Evolutionary conservation across 1,140 invertebrate species (phyloP).

Genomic region (Centruroides sculpturatus): DNA sequence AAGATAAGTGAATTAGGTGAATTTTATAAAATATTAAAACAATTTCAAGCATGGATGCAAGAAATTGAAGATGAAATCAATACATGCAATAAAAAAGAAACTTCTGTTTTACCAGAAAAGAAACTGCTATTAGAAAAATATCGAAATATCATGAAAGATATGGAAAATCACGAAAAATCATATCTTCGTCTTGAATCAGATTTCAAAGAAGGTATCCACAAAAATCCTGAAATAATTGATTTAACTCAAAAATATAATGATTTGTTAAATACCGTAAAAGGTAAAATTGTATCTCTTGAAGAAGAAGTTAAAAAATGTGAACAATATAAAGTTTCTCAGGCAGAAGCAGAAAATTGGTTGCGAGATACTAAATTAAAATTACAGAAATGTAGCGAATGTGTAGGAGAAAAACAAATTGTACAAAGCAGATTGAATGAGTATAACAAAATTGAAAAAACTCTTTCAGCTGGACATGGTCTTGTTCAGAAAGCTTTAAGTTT

Average conservation of each 20-base stretch:
- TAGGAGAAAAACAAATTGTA: constrained; percentile 61
- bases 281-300: constrained; percentile 38
- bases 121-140: constrained; percentile 16
- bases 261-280: constrained; percentile 35
- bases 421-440: constrained; percentile 56
- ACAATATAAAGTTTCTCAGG: constrained; percentile 62
- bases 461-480: constrained; percentile 52
- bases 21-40: constrained; percentile 43
- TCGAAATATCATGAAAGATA: constrained; percentile 17
- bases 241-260: constrained; percentile 49
- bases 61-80: constrained; percentile 69
- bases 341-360: constrained; percentile 75
- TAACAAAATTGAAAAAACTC: constrained; percentile 45
- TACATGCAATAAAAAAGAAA: constrained; percentile 26
- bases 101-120: constrained; percentile 15
- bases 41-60: constrained; percentile 47
- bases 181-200: constrained; percentile 34
- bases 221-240: constrained; percentile 3
- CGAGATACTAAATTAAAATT: constrained; percentile 62
- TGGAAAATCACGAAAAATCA: constrained; percentile 48
- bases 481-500: constrained; percentile 56
- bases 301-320: constrained; percentile 74
- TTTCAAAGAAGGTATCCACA: constrained; percentile 23
- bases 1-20: constrained; percentile 65
- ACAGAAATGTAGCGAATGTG: constrained; percentile 66